A percentile compares a stretch with the other conserved stretches of the same genome.
Conservation (phyloP, 1,140 invertebrate species). For the Pseudomyrmex gracilis region DNA sequence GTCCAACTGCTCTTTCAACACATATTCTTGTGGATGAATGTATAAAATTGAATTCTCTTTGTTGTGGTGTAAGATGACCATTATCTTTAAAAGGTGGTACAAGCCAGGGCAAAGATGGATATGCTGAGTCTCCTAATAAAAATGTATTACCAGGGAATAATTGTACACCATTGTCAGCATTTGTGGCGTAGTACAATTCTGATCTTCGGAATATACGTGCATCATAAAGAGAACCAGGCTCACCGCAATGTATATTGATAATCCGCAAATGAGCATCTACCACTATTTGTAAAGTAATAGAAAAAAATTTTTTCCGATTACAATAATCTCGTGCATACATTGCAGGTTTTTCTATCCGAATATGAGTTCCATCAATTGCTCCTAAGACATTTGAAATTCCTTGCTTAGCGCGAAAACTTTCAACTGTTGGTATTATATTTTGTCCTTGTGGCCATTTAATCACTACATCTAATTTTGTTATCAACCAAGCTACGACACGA, state of each 20-base stretch:
- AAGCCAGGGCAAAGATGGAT: constrained; percentile 5
- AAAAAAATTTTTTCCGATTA: neutral
- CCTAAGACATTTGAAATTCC: neutral
- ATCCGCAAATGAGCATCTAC: neutral
- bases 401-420: neutral
- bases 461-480: neutral
- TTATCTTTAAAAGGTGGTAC: constrained; percentile 10
- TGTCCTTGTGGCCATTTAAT: constrained; percentile 2
- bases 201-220: neutral
- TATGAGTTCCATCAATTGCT: constrained; percentile 1
- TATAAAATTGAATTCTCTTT: neutral
- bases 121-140: neutral
- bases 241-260: neutral
- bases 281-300: neutral
- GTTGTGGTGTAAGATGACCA: neutral
- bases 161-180: neutral
- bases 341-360: neutral
- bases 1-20: neutral
- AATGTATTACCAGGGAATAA: constrained; percentile 1
- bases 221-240: neutral
- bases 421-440: neutral
- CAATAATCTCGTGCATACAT: neutral
- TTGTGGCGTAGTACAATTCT: neutral
- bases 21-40: neutral
- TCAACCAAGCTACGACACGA: neutral